Conservation (phyloP, 2,888 invertebrate genomes). For the Apamea anceps region DNA sequence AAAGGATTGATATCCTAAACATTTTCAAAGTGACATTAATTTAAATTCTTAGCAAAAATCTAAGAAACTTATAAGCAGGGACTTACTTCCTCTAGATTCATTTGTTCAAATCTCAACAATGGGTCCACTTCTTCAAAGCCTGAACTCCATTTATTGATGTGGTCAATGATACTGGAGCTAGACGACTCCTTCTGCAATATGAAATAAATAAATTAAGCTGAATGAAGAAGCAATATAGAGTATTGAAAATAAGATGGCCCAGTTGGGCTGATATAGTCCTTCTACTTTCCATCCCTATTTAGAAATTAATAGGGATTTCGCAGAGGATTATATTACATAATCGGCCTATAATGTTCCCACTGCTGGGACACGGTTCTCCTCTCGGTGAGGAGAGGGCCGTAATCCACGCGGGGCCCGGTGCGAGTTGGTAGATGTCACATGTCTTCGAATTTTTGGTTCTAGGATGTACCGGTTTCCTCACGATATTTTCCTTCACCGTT, state of each 20-base stretch:
- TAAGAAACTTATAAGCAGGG: background rate
- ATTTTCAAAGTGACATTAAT: constrained; percentile 9
- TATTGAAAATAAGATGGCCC: background rate
- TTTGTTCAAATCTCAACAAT: constrained; percentile 84
- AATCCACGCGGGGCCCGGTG: too few species aligned
- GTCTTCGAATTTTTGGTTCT: too few species aligned
- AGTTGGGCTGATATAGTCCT: too few species aligned
- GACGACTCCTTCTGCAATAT: constrained; percentile 79
- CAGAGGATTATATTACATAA: background rate
- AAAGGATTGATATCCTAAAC: constrained; percentile 73
- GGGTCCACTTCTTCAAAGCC: constrained; percentile 87
- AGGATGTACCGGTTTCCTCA: too few species aligned
- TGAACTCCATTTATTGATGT: constrained; percentile 85
- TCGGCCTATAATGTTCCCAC: too few species aligned
- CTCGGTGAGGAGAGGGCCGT: too few species aligned
- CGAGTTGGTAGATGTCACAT: too few species aligned
- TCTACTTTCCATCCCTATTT: background rate
- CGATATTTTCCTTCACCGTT: too few species aligned
- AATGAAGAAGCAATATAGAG: constrained; percentile 1
- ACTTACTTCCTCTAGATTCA: constrained; percentile 81
- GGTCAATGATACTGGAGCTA: constrained; percentile 81
- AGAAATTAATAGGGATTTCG: background rate
- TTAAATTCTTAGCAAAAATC: background rate
- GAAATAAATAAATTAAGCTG: constrained; percentile 12
- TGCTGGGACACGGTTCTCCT: too few species aligned